Conservation (phyloP, 2,888 invertebrate species). For the Margaritifera margaritifera region DNA sequence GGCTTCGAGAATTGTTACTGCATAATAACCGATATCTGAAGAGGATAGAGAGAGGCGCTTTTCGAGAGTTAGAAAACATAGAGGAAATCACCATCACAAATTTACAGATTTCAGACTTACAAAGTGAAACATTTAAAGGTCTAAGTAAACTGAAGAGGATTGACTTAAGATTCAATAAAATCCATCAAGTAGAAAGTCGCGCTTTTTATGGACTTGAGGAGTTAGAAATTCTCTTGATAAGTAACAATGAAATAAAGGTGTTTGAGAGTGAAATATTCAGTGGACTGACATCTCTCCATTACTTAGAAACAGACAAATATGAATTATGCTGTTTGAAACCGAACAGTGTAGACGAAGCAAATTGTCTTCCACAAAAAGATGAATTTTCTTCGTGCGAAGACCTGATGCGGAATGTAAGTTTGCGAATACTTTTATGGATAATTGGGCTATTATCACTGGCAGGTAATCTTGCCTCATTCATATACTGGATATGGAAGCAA, state of each 20-base stretch:
- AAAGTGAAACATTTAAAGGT: too few species aligned
- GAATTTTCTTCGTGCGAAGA: background rate
- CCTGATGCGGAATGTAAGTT: too few species aligned
- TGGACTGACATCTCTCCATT: constrained; percentile 8
- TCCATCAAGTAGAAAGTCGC: background rate
- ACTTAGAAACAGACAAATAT: constrained; percentile 13
- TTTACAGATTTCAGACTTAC: too few species aligned
- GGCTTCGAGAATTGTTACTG: constrained; percentile 11
- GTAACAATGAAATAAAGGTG: constrained; percentile 18
- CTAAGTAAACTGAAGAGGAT: too few species aligned
- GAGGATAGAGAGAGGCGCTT: background rate
- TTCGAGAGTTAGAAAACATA: constrained; percentile 16
- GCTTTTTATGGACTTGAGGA: background rate
- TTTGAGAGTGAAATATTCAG: constrained; percentile 25
- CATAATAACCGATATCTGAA: background rate
- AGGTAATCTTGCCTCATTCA: too few species aligned
- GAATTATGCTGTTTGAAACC: background rate
- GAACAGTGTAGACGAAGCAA: background rate
- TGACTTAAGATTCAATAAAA: too few species aligned
- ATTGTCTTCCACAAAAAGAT: constrained; percentile 31
- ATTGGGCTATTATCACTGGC: too few species aligned
- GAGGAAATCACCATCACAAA: background rate
- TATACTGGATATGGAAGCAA: too few species aligned
- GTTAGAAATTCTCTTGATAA: constrained; percentile 15
- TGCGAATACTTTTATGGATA: too few species aligned